Evolutionary conservation across 2,888 invertebrate species (phyloP).

Genomic region (Plusia festucae): DNA sequence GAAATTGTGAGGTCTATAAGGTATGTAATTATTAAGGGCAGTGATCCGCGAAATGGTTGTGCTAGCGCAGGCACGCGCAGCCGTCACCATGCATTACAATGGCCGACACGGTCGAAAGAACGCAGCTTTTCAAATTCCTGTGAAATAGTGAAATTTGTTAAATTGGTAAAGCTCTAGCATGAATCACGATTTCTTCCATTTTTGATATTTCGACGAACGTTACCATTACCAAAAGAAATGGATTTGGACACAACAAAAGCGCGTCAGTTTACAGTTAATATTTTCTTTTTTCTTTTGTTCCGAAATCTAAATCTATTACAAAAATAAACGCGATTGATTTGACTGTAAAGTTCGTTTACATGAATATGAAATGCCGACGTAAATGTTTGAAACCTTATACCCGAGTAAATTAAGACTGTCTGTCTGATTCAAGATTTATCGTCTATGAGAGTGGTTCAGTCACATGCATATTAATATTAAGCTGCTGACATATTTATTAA

Average conservation of each 20-base stretch:
- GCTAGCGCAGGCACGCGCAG: constrained; percentile 57
- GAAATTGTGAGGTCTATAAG: constrained; percentile 68
- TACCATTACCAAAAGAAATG: constrained; percentile 11
- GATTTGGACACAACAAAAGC: neutral
- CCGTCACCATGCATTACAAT: constrained; percentile 58
- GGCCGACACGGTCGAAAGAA: constrained; percentile 51
- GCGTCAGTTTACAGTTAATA: neutral
- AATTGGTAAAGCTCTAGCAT: constrained; percentile 34
- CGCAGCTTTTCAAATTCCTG: constrained; percentile 65
- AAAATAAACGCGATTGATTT: neutral
- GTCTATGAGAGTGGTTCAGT: constrained; percentile 32
- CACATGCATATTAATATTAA: constrained; percentile 47
- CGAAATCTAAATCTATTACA: neutral
- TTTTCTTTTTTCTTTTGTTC: neutral
- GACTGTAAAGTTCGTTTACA: constrained; percentile 19
- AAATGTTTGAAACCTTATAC: constrained; percentile 13
- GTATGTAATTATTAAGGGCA: constrained; percentile 77
- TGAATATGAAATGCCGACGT: constrained; percentile 25
- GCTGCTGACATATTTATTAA: constrained; percentile 50
- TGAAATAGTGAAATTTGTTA: constrained; percentile 62
- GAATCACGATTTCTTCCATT: constrained; percentile 28
- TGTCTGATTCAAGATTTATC: constrained; percentile 42
- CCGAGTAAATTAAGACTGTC: constrained; percentile 28
- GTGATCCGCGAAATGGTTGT: constrained; percentile 80
- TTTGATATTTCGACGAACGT: constrained; percentile 3